A percentile compares a stretch with the other conserved stretches of the same genome.
Evolutionary conservation across 1,140 invertebrate species (phyloP).

Genomic region (Proctacanthus coquilletti): DNA sequence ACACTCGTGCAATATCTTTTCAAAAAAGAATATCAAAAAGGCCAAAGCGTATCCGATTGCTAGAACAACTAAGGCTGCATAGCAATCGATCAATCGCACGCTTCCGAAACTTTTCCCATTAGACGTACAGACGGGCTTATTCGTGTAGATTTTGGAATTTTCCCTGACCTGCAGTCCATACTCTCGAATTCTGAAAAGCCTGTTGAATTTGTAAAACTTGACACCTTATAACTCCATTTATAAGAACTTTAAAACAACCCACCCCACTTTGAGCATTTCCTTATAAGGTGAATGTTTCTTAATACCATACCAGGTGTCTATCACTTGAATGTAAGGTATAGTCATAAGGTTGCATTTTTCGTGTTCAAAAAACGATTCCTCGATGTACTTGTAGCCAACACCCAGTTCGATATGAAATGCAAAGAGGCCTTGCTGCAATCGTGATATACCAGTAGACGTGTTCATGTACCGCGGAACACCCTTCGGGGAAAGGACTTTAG

Average conservation of each 20-base stretch:
- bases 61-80: slow-evolving; percentile 10
- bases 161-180: slow-evolving; percentile 20
- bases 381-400: slow-evolving; percentile 42
- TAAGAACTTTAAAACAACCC: too few relatives aligned
- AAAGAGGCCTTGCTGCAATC: slow-evolving; percentile 38
- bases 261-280: slow-evolving; percentile 46
- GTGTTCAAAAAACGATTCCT: slow-evolving; percentile 43
- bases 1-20: slow-evolving; percentile 27
- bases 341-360: slow-evolving; percentile 49
- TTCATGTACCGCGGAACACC: slow-evolving; percentile 1
- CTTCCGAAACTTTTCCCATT: slow-evolving; percentile 26
- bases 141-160: slow-evolving; percentile 16
- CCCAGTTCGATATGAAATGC: slow-evolving; percentile 47
- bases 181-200: slow-evolving; percentile 21
- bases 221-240: too few relatives aligned
- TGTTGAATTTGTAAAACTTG: too few relatives aligned
- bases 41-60: slow-evolving; percentile 16
- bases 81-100: slow-evolving; percentile 26
- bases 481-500: slow-evolving; percentile 12
- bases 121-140: slow-evolving; percentile 19
- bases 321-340: slow-evolving; percentile 40
- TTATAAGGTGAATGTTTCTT: slow-evolving; percentile 40
- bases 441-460: slow-evolving; percentile 39
- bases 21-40: slow-evolving; percentile 6
- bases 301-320: slow-evolving; percentile 40